Conservation (phyloP, 2,113 vertebrate species). For the Rhinopithecus roxellana region DNA sequence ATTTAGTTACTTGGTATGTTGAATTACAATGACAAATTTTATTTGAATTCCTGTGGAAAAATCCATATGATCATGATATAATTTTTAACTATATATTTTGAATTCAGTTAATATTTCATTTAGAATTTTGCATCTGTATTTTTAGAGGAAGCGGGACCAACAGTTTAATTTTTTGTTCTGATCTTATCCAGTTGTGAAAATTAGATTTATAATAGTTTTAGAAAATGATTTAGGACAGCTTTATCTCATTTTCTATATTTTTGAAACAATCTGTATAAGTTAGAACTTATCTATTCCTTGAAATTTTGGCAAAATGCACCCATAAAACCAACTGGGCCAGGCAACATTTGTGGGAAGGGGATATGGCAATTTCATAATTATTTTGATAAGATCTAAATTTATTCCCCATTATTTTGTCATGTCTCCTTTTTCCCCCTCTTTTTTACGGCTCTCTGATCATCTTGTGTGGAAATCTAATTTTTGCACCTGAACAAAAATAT, state of each 20-base stretch:
- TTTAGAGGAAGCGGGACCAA: slow-evolving; percentile 15
- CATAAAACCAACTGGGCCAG: not conserved
- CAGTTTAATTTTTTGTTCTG: not conserved
- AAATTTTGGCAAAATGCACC: slow-evolving; percentile 41
- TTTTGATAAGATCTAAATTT: slow-evolving; percentile 4
- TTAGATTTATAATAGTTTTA: slow-evolving; percentile 38
- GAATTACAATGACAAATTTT: slow-evolving; percentile 17
- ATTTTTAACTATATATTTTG: slow-evolving; percentile 18
- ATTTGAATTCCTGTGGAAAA: slow-evolving; percentile 5
- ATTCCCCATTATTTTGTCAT: not conserved
- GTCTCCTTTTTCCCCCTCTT: not conserved
- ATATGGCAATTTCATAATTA: not conserved
- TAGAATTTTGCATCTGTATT: slow-evolving; percentile 33
- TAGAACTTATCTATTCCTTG: slow-evolving; percentile 9
- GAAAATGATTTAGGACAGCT: slow-evolving; percentile 41
- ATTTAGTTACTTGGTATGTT: not conserved
- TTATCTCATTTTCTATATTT: slow-evolving; percentile 41
- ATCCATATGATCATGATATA: not conserved
- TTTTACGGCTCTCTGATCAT: not conserved
- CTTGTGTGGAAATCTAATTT: not conserved
- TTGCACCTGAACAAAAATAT: not conserved
- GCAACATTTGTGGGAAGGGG: not conserved
- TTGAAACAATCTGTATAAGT: not conserved
- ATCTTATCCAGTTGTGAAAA: slow-evolving; percentile 14
- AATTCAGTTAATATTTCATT: slow-evolving; percentile 44